phyloP scores from a whole-genome alignment of 2,797 vertebrate genomes.

The Thripadectes ignobilis region DNA sequence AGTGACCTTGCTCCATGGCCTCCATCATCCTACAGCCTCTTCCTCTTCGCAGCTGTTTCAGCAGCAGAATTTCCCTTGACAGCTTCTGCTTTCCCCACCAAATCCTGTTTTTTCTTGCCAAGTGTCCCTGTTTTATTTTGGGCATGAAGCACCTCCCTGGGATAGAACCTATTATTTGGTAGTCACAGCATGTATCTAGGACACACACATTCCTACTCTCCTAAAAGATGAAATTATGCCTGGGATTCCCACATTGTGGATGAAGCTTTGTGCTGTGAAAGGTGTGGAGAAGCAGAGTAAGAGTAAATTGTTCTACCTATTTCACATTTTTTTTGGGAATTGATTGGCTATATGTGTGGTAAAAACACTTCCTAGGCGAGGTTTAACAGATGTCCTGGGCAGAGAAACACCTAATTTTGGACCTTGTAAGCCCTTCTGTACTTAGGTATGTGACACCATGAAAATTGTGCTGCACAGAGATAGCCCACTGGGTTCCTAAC shows the following conservation, averaged over 20 bases:
- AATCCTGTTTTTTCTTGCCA: neutral
- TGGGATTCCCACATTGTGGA: neutral
- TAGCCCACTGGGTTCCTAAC: neutral
- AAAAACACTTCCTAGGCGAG: neutral
- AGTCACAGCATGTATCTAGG: neutral
- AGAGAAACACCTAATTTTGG: neutral
- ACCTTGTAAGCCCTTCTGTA: neutral
- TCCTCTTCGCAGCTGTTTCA: neutral
- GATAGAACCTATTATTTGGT: neutral
- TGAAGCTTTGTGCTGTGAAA: neutral
- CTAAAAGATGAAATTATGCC: neutral
- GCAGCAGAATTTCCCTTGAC: neutral
- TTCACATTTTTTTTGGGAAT: neutral
- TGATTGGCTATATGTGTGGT: neutral
- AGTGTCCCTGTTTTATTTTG: conserved; percentile 4
- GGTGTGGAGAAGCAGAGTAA: neutral
- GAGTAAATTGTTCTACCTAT: neutral
- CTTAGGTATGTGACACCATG: neutral
- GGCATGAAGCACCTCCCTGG: neutral
- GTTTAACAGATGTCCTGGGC: neutral
- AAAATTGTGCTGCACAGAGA: neutral
- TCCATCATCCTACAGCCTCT: neutral
- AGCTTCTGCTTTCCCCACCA: neutral
- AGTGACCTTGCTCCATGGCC: neutral
- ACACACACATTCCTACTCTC: neutral